These are phyloP conservation scores for Hirundo rustica DNA, from an alignment of 2,797 vertebrate genomes.

Conservation along the genomic window DNA sequence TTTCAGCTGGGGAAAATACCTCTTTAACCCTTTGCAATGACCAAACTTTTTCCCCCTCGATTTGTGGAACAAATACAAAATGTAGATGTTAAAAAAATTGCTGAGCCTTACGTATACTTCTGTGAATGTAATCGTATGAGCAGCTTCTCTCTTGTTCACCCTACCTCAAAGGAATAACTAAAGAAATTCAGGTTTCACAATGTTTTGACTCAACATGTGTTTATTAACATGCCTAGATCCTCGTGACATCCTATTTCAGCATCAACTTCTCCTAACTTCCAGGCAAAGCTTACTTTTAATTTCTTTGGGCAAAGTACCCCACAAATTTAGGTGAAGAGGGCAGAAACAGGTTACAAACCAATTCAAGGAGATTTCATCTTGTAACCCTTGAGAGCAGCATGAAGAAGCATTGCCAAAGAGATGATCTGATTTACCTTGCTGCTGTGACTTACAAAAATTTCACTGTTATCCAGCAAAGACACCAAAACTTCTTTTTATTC, in stretches of 20 bases:
- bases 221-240: neutral
- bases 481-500: neutral
- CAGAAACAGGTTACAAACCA: neutral
- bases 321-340: neutral
- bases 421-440: neutral
- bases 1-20: neutral
- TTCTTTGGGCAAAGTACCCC: neutral
- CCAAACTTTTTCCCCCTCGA: fast-evolving
- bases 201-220: neutral
- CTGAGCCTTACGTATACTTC: neutral
- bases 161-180: neutral
- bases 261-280: neutral
- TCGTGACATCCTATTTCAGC: neutral
- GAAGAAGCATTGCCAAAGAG: neutral
- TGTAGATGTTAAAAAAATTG: neutral
- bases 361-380: neutral
- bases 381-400: neutral
- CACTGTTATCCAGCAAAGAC: neutral
- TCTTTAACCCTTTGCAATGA: neutral
- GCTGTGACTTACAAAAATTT: neutral
- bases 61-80: neutral
- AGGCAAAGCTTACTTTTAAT: neutral
- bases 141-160: neutral
- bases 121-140: fast-evolving
- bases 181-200: neutral